Base-by-base conservation (phyloP, 2,888 invertebrate genomes). In the Trichopoda pennipes region DNA sequence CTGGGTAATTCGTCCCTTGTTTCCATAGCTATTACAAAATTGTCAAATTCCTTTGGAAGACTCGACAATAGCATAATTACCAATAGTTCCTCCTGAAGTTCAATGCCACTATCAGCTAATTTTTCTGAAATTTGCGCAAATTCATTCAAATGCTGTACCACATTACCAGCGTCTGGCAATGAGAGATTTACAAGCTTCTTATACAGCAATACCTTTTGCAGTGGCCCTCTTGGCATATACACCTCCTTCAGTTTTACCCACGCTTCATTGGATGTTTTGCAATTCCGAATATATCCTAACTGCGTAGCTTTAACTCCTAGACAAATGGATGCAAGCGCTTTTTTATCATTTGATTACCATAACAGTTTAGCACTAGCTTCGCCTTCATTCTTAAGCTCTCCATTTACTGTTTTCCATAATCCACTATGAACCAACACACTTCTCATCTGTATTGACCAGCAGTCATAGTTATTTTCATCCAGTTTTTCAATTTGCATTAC, bases 181-280 rank as follows among this genome's bases (percentile, higher is more conserved):
- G 66, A 53, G 3, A 23, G 21, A 19, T 53, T 68, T 10, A 66
- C 44, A 21, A 77, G 17, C 28, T n/a, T 51, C 23, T 80, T 73
- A 21, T 74, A 78, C 17, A 83, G 23, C 2, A 17, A 14, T 0
- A 80, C 80, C 32, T 80, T 83, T 51, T 63, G 44, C 19, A 66
- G 17, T 16, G 72, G 78, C 17, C 78, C 77, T 51, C 23, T 63
- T 17, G 80, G 80, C 56, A 60, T 63, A 28, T 81, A 55, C 7
- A 81, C 75, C 16, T 72, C 42, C 17, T 32, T 6, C 17, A 84
- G 58, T 42, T 78, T 81, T 32, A 21, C 6, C 81, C 83, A 75
- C 12, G 81, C 76, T 47, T 76, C 79, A 55, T 63, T 32, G 16
- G 81, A 55, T 10, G 75, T 55, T 38, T 23, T 75, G 17, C 75